These are phyloP conservation scores for Arctocebus calabarensis DNA, from an alignment of 2,797 vertebrate species.

Conservation along the genomic window DNA sequence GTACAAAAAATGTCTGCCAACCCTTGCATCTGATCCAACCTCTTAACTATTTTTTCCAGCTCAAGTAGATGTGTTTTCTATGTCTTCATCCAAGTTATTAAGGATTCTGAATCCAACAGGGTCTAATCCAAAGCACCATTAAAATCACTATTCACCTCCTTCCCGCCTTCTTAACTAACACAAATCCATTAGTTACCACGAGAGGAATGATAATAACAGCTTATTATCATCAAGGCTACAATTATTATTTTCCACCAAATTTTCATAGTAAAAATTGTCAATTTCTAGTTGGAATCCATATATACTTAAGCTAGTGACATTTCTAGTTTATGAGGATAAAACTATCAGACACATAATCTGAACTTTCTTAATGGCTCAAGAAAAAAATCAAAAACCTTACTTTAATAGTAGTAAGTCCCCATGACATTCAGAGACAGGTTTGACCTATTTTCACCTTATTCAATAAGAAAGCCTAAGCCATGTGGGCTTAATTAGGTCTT, in stretches of 20 bases:
- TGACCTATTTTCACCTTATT: neutral
- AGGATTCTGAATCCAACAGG: neutral
- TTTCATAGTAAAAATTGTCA: neutral
- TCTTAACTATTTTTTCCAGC: neutral
- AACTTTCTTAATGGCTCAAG: constrained; percentile 16
- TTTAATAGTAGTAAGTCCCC: neutral
- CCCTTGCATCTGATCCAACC: neutral
- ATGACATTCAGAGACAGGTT: neutral
- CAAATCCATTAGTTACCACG: neutral
- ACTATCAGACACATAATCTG: neutral
- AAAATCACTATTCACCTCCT: neutral
- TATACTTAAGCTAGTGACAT: neutral
- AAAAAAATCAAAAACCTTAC: neutral
- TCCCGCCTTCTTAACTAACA: constrained; percentile 8
- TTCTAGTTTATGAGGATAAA: neutral
- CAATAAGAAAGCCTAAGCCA: neutral
- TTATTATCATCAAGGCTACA: neutral
- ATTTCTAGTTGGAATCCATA: constrained; percentile 8
- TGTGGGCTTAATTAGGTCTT: neutral
- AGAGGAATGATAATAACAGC: neutral
- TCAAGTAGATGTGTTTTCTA: neutral
- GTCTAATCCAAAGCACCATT: neutral
- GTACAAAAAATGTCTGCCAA: neutral
- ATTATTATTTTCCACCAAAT: neutral
- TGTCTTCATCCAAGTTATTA: constrained; percentile 7